Base-by-base conservation (phyloP, 2,797 vertebrate species). In the Gambelia wislizenii region DNA sequence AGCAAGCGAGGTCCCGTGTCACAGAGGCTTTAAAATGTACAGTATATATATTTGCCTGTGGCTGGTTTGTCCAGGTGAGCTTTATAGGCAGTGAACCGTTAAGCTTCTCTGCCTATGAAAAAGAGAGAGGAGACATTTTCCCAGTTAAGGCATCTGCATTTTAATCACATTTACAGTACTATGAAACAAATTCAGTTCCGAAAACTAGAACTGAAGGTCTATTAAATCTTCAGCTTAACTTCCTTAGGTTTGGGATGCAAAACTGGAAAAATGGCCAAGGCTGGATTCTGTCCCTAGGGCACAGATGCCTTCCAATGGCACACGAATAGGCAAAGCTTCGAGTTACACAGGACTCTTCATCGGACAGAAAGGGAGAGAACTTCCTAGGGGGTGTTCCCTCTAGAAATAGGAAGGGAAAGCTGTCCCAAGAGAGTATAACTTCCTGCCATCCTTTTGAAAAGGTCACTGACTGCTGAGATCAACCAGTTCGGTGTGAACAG, bases 1-100 rank as follows among this genome's bases (percentile, higher is more conserved):
- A 85, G 91, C 47, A 13, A 9, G n/a, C 6, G n/a, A 74, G 78
- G 56, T 27, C 75, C 61, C 49, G 2, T 82, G 69, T 88, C n/a
- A n/a, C n/a, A n/a, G n/a, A n/a, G n/a, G n/a, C n/a, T n/a, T n/a
- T n/a, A n/a, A n/a, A n/a, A 56, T 85, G 33, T 30, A 72, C 14
- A 85, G n/a, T 20, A 22, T 27, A 18, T 49, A 8, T 49, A 8
- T 22, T 27, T 36, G 61, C 42, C 74, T 90, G 59, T 84, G 78
- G 0, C 16, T 84, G 56, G 0, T 81, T 89, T 69, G 7, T 33
- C 36, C 87, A 74, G 91, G 89, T 88, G 75, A 80, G 84, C 72
- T 85, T 49, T 81, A 1, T 25, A 2, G 89, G 82, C 36, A 49
- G 79, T 2, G 59, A 8, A 10, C 4, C 0, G 7, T 9, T 61